Evolutionary conservation across 2,888 invertebrate genomes (phyloP), one percentile per base, ranked within the genome.

Genomic region (Trichopoda pennipes): DNA sequence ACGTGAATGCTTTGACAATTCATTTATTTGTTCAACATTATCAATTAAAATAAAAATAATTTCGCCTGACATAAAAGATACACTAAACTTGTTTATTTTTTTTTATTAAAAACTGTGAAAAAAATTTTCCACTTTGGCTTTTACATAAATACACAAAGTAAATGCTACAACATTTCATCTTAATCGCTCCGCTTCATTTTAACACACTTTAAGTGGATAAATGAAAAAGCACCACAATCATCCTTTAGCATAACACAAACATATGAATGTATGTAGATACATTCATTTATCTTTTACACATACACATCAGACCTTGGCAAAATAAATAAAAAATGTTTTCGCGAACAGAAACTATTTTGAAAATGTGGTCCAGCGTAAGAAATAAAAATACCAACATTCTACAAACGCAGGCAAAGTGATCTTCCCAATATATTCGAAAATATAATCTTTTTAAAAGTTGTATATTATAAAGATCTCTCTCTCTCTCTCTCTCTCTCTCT

Each of bases 191-290:
- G 17, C 58, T 19, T 58, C 7, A 38, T 19, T 63, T 28, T 32
- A 17, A 12, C 47, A 10, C 1, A 28, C 28, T 44, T 63, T 47
- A 63, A 63, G 63, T 63, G 47, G 8, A 47, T 47, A 47, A 47
- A 47, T 47, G 14, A 14, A 44, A 47, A 42, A 44, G 42, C 42
- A 44, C 16, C 42, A 44, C 42, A 16, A 14, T 44, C 1, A 44
- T 44, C 42, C 42, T 44, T 44, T 44, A 16, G 42, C 42, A 44
- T n/a, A 3, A 14, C 16, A 14, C 42, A 44, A 44, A 12, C 1
- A 12, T 10, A 35, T 9, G 1, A 44, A 12, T 1, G 7, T 10
- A 35, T 9, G 1, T 38, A 38, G 0, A 38, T 38, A 3, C 12
- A 28, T 28, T 28, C 28, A 28, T 6, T 28, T 28, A 38, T 38